Conservation (phyloP, 1,140 invertebrate genomes). For the Eumeta japonica region DNA sequence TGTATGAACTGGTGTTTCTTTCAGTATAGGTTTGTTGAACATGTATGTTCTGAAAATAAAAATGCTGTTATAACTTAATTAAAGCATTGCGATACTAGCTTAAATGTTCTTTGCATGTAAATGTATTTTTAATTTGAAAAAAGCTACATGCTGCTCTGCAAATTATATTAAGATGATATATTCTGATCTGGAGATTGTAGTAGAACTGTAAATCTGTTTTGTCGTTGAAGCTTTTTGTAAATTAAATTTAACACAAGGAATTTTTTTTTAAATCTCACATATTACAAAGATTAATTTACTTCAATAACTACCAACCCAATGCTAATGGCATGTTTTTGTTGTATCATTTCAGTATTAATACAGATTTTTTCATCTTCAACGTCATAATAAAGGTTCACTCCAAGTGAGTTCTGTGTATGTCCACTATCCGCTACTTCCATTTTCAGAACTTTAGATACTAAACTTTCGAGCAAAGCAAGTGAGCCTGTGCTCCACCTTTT, state of each 20-base stretch:
- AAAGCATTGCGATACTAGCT: no score
- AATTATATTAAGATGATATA: no score
- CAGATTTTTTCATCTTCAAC: conserved; percentile 22
- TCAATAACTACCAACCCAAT: conserved; percentile 28
- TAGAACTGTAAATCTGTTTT: no score
- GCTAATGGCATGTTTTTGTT: conserved; percentile 34
- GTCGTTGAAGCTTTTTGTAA: no score
- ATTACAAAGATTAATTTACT: neutral
- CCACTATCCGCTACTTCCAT: conserved; percentile 34
- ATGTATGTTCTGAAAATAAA: conserved; percentile 27
- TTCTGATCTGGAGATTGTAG: no score
- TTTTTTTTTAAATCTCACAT: no score
- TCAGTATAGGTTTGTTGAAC: conserved; percentile 27
- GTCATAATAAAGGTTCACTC: conserved; percentile 31
- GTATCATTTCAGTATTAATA: conserved; percentile 38
- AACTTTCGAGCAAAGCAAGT: conserved; percentile 24
- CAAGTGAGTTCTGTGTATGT: conserved; percentile 25
- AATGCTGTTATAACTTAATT: conserved; percentile 3
- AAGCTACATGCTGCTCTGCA: no score
- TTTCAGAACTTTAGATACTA: conserved; percentile 19
- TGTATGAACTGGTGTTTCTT: conserved; percentile 23
- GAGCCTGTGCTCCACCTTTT: conserved; percentile 36
- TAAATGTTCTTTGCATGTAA: no score
- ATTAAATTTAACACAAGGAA: no score
- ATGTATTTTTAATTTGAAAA: no score